Conservation (phyloP, 2,797 vertebrate genomes). For the Vespertilio murinus region DNA sequence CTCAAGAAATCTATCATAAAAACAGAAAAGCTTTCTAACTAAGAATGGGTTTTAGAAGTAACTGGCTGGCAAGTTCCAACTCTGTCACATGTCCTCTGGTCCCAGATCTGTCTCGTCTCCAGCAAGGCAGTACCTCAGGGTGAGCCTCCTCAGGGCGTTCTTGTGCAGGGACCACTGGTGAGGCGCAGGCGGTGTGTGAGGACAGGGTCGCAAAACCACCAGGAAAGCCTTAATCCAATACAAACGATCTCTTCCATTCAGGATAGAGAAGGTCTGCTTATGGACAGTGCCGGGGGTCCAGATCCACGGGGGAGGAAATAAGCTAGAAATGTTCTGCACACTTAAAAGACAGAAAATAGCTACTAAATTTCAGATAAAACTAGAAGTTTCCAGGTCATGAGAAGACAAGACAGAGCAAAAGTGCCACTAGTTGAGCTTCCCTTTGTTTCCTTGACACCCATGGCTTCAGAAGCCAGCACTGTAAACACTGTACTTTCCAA, state of each 20-base stretch:
- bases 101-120: not conserved
- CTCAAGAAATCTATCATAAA: not conserved
- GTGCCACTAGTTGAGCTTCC: not conserved
- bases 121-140: not conserved
- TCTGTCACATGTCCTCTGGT: not conserved
- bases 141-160: not conserved
- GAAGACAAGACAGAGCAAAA: not conserved
- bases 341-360: not conserved
- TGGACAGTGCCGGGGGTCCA: not conserved
- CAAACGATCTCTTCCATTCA: not conserved
- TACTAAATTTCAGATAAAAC: not conserved
- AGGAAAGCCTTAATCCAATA: not conserved
- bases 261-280: not conserved
- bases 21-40: not conserved
- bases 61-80: not conserved
- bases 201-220: not conserved
- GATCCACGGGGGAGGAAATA: not conserved
- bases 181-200: not conserved
- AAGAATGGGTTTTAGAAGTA: not conserved
- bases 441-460: not conserved
- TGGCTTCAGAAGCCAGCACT: not conserved
- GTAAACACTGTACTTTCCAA: not conserved
- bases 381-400: not conserved
- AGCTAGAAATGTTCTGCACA: not conserved
- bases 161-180: not conserved